These are phyloP conservation scores for Polyommatus icarus DNA, from an alignment of 2,888 invertebrate species.

Conservation along the genomic window DNA sequence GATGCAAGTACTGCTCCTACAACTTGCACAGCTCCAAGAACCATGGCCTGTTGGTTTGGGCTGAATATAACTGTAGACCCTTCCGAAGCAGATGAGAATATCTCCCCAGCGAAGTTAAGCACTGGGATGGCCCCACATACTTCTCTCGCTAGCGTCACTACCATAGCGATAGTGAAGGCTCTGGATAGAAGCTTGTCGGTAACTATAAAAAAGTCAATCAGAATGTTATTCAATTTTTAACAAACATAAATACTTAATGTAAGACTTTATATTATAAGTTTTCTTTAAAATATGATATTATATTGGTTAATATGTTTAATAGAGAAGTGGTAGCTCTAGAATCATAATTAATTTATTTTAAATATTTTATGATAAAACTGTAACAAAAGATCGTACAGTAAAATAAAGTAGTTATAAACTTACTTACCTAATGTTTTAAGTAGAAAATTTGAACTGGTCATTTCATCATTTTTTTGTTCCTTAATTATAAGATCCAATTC, in stretches of 20 bases:
- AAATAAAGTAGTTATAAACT: constrained; percentile 28
- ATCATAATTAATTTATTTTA: neutral
- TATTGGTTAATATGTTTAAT: neutral
- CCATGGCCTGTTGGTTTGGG: constrained; percentile 48
- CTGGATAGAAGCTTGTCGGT: constrained; percentile 44
- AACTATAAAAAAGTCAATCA: constrained; percentile 39
- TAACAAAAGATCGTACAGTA: neutral
- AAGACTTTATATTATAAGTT: neutral
- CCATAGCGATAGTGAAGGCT: constrained; percentile 47
- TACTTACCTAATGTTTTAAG: constrained; percentile 60
- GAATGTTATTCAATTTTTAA: neutral
- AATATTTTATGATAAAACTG: neutral
- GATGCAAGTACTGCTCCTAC: constrained; percentile 45
- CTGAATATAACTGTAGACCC: constrained; percentile 41
- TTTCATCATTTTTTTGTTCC: constrained; percentile 59
- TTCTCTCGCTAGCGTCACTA: constrained; percentile 45
- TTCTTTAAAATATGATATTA: neutral
- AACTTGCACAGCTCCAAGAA: constrained; percentile 45
- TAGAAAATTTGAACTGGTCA: constrained; percentile 51
- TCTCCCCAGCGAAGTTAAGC: constrained; percentile 48
- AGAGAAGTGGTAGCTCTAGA: neutral
- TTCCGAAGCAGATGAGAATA: constrained; percentile 44
- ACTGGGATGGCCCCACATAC: constrained; percentile 49
- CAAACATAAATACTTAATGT: neutral
- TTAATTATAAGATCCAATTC: constrained; percentile 56